Percentiles rank a stretch among this genome's conserved stretches.
Evolutionary conservation across 2,888 invertebrate species (phyloP).

Genomic region (Trypoxylon attenuatum): DNA sequence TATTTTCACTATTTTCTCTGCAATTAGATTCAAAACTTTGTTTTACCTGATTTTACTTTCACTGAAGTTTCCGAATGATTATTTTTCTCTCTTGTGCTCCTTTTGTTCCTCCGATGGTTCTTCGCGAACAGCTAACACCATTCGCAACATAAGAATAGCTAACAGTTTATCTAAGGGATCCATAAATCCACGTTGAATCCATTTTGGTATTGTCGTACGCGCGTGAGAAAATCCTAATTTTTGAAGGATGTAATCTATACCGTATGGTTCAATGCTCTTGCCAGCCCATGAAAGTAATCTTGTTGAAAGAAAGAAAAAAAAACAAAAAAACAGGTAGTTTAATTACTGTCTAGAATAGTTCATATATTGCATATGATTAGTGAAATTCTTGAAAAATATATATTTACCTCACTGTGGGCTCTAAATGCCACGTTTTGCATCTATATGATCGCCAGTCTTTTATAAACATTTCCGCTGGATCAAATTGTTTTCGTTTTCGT

Average conservation of each 20-base stretch:
- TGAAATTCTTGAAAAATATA: not conserved
- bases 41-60: not conserved
- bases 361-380: not conserved
- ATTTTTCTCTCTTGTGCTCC: constrained; percentile 67
- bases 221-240: constrained; percentile 98
- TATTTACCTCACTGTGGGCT: constrained; percentile 88
- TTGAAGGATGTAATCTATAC: constrained; percentile 98
- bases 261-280: constrained; percentile 98
- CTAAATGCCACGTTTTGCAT: constrained; percentile 97
- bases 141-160: constrained; percentile 84
- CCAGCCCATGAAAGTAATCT: constrained; percentile 92
- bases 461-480: constrained; percentile 80
- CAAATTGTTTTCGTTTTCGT: constrained; percentile 72
- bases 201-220: constrained; percentile 98
- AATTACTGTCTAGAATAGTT: constrained; percentile 2
- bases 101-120: constrained; percentile 66
- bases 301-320: constrained; percentile 31
- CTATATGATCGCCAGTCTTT: constrained; percentile 93
- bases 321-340: too few relatives aligned
- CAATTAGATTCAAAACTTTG: too few relatives aligned
- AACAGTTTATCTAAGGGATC: constrained; percentile 96
- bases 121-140: constrained; percentile 77
- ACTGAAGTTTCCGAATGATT: constrained; percentile 13
- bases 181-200: constrained; percentile 98
- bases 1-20: too few relatives aligned